Percentiles rank a stretch among this genome's conserved stretches.
phyloP scores from a whole-genome alignment of 1,140 invertebrate genomes.

The Paracyclopina nana region DNA sequence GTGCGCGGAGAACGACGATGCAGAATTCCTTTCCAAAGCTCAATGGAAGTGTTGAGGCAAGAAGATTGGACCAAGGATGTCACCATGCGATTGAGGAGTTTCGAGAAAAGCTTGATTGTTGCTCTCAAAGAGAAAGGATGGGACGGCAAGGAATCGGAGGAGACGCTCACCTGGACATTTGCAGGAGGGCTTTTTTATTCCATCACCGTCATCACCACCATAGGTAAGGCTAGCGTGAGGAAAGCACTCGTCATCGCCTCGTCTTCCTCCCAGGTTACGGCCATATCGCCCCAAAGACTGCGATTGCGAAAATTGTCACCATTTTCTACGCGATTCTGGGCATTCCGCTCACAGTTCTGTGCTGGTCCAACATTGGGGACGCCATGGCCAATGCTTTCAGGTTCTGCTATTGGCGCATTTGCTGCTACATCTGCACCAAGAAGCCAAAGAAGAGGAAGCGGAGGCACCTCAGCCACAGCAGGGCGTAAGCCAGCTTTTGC shows the following conservation, averaged over 20 bases:
- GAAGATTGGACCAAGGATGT: slow-evolving; percentile 45
- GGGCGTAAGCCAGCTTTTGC: too few relatives aligned
- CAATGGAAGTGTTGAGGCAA: slow-evolving; percentile 39
- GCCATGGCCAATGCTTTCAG: slow-evolving; percentile 84
- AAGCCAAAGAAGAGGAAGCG: slow-evolving; percentile 36
- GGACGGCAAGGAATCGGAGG: slow-evolving; percentile 61
- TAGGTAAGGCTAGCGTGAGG: slow-evolving; percentile 41
- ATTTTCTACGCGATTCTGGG: slow-evolving; percentile 89
- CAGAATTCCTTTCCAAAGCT: background rate
- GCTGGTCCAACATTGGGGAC: slow-evolving; percentile 85
- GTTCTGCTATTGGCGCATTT: slow-evolving; percentile 28
- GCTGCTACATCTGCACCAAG: slow-evolving; percentile 65
- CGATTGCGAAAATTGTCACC: slow-evolving; percentile 73
- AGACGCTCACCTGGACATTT: slow-evolving; percentile 65
- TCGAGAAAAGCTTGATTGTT: slow-evolving; percentile 55
- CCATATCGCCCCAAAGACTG: slow-evolving; percentile 80
- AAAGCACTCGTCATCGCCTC: background rate
- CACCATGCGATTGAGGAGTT: slow-evolving; percentile 30
- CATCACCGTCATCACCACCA: slow-evolving; percentile 90
- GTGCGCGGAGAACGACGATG: background rate
- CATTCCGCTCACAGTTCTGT: slow-evolving; percentile 80
- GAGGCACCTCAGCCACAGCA: slow-evolving; percentile 19
- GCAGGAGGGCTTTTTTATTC: slow-evolving; percentile 83
- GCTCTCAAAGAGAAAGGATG: slow-evolving; percentile 74
- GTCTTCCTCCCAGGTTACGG: slow-evolving; percentile 54